Evolutionary conservation across 1,140 invertebrate species (phyloP).

Genomic region (Brachionus paranguensis): DNA sequence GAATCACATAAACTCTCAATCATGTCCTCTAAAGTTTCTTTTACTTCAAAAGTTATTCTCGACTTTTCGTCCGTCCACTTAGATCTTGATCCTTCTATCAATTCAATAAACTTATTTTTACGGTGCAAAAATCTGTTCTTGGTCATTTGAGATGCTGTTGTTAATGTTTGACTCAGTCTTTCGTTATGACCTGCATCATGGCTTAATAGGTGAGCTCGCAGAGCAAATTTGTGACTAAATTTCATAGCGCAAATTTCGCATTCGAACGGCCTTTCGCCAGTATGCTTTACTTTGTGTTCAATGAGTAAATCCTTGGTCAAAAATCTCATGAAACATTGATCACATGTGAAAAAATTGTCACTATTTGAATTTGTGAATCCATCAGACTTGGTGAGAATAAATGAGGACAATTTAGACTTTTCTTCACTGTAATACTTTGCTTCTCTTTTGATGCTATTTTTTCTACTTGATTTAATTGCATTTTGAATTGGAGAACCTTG

Average conservation of each 20-base stretch:
- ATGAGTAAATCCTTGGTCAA: slow-evolving; percentile 47
- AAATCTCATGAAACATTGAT: slow-evolving; percentile 31
- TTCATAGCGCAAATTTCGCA: slow-evolving; percentile 73
- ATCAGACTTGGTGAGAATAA: background rate
- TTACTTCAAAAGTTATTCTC: background rate
- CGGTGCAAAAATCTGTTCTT: slow-evolving; percentile 15
- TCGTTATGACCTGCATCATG: slow-evolving; percentile 4
- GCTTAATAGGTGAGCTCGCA: slow-evolving; percentile 1
- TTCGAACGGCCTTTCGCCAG: slow-evolving; percentile 92
- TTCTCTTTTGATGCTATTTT: background rate
- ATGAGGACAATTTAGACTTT: background rate
- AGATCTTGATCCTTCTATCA: background rate
- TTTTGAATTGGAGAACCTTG: background rate
- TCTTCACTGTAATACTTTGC: background rate
- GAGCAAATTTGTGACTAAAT: slow-evolving; percentile 46
- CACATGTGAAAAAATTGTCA: slow-evolving; percentile 16
- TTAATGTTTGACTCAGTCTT: slow-evolving; percentile 2
- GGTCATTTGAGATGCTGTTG: background rate
- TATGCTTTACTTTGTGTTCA: slow-evolving; percentile 68
- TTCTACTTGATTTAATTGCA: background rate
- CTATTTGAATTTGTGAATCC: background rate
- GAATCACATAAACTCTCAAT: background rate
- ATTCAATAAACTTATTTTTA: background rate
- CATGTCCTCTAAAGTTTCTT: background rate
- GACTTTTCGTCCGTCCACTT: background rate